Evolutionary conservation across 2,797 vertebrate species (phyloP).

Genomic region (Danionella dracula): DNA sequence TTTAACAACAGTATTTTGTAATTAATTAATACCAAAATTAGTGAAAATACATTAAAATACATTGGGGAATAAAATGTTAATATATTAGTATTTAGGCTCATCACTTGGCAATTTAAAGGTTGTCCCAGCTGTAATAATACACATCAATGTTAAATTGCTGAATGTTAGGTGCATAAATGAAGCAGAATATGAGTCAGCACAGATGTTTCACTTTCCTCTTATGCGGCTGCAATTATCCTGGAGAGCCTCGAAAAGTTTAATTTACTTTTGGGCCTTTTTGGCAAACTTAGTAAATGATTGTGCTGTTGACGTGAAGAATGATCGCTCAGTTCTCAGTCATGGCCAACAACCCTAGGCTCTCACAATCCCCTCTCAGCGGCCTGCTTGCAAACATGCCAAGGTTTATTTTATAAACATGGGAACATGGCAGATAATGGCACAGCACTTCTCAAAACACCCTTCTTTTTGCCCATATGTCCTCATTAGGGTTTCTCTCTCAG

Average conservation of each 20-base stretch:
- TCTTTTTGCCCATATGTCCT: constrained; percentile 54
- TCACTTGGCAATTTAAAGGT: too few species aligned
- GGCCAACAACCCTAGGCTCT: constrained; percentile 38
- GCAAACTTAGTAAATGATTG: constrained; percentile 39
- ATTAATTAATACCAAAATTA: too few species aligned
- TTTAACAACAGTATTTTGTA: too few species aligned
- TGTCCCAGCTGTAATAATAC: constrained; percentile 1
- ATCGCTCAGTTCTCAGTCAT: constrained; percentile 34
- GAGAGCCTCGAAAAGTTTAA: constrained; percentile 28
- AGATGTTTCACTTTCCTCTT: constrained; percentile 27
- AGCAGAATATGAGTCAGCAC: constrained; percentile 3
- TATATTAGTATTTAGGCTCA: too few species aligned
- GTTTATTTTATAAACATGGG: constrained; percentile 61
- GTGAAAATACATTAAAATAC: too few species aligned
- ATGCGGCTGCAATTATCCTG: constrained; percentile 35
- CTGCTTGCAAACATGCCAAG: constrained; percentile 40
- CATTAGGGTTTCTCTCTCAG: constrained; percentile 50
- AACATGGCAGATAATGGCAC: constrained; percentile 54
- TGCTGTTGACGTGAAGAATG: constrained; percentile 38
- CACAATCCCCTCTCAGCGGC: constrained; percentile 30
- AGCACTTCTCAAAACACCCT: constrained; percentile 58
- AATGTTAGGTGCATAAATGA: background rate
- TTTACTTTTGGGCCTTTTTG: constrained; percentile 27
- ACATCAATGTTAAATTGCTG: background rate
- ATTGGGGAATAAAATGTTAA: too few species aligned